Evolutionary conservation across 2,797 vertebrate species (phyloP), one percentile per base, ranked within the genome.

Genomic region (Hydrocynus forskahlii): DNA sequence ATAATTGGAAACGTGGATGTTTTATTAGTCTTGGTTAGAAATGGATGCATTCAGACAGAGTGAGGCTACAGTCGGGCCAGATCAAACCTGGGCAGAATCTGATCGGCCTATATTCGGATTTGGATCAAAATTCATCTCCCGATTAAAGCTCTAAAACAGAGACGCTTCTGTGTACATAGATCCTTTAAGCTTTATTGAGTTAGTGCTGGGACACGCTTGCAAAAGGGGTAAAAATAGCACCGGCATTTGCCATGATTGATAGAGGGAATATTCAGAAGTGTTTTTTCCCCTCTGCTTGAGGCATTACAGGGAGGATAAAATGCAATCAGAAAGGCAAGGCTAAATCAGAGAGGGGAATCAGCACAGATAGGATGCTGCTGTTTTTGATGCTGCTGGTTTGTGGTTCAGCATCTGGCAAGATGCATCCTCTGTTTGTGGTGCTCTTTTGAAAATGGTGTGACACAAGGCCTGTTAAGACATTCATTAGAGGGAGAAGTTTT

Each of bases 381-480:
- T 70, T 79, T 75, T 35, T 76, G 79, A 68, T 76, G 81, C 60
- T 84, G 77, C 66, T 82, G 78, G 75, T 70, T 75, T 84, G 78
- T 74, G 78, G 57, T 80, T 82, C 52, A 68, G 67, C 75, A 76
- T 68, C 75, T 74, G 23, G 16, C 35, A 72, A 40, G 77, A 77
- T 45, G 43, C 80, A 75, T 60, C 45, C 21, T 6, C 54, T 7
- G 54, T 83, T 52, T 4, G 29, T 66, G 68, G 38, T 54, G 73
- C 52, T 66, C 62, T 59, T 67, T 45, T 60, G 62, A 79, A 67
- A 68, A 71, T 48, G 69, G 59, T 71, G 76, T 71, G 78, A 83
- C 71, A 76, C 81, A 50, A 52, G 66, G 76, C 76, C 78, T 73
- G 86, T 85, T 85, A 80, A 85, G 84, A 80, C 74, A 14, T 59